phyloP scores from a whole-genome alignment of 2,888 invertebrate species.

The Leptogaster cylindrica region DNA sequence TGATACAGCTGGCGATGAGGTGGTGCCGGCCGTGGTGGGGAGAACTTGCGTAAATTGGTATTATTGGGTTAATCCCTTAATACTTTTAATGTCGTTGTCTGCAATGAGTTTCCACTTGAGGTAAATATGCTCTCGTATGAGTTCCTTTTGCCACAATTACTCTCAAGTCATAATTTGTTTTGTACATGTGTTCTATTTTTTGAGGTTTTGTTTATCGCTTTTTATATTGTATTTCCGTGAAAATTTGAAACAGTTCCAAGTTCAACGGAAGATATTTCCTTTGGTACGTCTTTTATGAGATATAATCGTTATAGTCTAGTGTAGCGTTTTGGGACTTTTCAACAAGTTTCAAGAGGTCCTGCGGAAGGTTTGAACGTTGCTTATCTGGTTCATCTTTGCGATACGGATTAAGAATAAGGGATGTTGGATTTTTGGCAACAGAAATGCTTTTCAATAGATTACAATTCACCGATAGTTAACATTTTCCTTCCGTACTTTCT shows the following conservation, averaged over 20 bases:
- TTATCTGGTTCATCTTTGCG: background rate
- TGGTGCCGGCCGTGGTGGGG: background rate
- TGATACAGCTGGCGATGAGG: background rate
- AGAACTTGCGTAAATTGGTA: slow-evolving; percentile 35
- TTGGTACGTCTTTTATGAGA: too few species aligned
- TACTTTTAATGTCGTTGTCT: slow-evolving; percentile 54
- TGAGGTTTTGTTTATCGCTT: too few species aligned
- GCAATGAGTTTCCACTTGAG: too few species aligned
- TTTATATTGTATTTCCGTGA: too few species aligned
- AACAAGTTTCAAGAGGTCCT: background rate
- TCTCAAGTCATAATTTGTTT: too few species aligned
- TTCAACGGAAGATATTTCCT: too few species aligned
- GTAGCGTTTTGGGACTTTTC: background rate
- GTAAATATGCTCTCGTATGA: too few species aligned
- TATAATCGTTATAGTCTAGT: background rate
- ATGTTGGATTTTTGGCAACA: background rate
- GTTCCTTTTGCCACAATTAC: too few species aligned
- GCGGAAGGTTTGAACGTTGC: background rate
- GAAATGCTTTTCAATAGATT: background rate
- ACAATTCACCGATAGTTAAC: background rate
- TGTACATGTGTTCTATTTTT: too few species aligned
- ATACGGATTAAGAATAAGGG: background rate
- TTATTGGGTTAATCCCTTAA: slow-evolving; percentile 60
- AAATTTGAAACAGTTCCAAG: too few species aligned
- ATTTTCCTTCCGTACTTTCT: too few species aligned